Evolutionary conservation across 1,140 invertebrate genomes (phyloP).

Genomic region (Periplaneta americana): DNA sequence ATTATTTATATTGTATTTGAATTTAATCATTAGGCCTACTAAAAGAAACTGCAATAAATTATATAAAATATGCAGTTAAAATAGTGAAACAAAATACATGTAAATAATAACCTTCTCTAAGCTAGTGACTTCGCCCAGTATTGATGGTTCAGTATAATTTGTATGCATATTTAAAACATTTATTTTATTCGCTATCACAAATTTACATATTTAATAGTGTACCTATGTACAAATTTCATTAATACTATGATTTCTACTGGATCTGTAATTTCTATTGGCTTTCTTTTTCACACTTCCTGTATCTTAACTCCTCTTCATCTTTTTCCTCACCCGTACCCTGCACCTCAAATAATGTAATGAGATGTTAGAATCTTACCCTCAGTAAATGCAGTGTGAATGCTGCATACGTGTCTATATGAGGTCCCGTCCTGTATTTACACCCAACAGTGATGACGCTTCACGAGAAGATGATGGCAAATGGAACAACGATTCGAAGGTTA

Average conservation of each 20-base stretch:
- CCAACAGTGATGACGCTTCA: slow-evolving; percentile 9
- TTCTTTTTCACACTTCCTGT: neutral
- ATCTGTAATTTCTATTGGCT: neutral
- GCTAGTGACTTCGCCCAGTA: neutral
- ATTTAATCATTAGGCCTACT: neutral
- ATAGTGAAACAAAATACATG: neutral
- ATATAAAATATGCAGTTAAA: neutral
- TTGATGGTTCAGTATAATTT: too few species aligned
- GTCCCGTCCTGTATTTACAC: neutral
- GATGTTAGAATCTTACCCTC: neutral
- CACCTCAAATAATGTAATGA: neutral
- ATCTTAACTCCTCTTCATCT: neutral
- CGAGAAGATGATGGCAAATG: slow-evolving; percentile 3
- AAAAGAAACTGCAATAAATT: neutral
- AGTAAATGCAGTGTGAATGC: neutral
- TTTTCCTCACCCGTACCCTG: neutral
- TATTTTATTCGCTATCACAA: neutral
- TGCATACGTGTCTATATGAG: neutral
- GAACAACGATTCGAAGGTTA: neutral
- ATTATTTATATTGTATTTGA: neutral
- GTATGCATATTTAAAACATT: neutral
- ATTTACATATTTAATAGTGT: neutral
- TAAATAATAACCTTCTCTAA: neutral
- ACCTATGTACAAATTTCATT: neutral
- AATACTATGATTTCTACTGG: neutral